Conservation (phyloP, 2,888 invertebrate species). For the Drosophila putrida region DNA sequence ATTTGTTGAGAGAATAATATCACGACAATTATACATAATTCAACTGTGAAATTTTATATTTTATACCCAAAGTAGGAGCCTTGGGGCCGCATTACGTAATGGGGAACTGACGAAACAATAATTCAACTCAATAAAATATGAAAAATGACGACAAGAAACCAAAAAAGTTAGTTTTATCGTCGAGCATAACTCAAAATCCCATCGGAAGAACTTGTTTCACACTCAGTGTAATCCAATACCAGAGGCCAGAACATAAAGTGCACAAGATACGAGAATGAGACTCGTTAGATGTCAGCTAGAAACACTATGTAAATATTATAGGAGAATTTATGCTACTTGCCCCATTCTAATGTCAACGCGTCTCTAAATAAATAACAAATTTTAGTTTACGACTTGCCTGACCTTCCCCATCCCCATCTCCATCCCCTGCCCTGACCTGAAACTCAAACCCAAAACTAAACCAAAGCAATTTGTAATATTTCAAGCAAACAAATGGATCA, state of each 20-base stretch:
- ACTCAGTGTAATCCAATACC: constrained; percentile 61
- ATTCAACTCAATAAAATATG: constrained; percentile 71
- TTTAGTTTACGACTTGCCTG: constrained; percentile 71
- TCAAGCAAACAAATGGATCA: constrained; percentile 54
- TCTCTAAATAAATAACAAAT: constrained; percentile 67
- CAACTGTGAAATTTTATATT: constrained; percentile 52
- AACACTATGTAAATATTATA: constrained; percentile 58
- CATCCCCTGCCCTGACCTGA: constrained; percentile 56
- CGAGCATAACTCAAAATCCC: constrained; percentile 63
- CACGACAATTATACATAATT: constrained; percentile 58
- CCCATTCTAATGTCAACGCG: constrained; percentile 65
- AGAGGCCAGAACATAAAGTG: constrained; percentile 71
- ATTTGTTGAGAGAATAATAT: constrained; percentile 24
- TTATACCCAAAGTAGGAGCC: background rate
- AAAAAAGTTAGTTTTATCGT: constrained; percentile 61
- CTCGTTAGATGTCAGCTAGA: constrained; percentile 45
- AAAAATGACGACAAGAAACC: constrained; percentile 51
- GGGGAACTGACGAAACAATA: constrained; percentile 71
- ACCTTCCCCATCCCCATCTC: constrained; percentile 56
- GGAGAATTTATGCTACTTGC: constrained; percentile 66
- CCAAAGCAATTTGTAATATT: constrained; percentile 55
- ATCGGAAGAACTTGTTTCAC: constrained; percentile 42
- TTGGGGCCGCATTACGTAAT: constrained; percentile 49
- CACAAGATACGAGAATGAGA: constrained; percentile 58
- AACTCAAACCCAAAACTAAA: constrained; percentile 3